Evolutionary conservation across 2,113 vertebrate species (phyloP).

Genomic region (Chaetops frenatus): DNA sequence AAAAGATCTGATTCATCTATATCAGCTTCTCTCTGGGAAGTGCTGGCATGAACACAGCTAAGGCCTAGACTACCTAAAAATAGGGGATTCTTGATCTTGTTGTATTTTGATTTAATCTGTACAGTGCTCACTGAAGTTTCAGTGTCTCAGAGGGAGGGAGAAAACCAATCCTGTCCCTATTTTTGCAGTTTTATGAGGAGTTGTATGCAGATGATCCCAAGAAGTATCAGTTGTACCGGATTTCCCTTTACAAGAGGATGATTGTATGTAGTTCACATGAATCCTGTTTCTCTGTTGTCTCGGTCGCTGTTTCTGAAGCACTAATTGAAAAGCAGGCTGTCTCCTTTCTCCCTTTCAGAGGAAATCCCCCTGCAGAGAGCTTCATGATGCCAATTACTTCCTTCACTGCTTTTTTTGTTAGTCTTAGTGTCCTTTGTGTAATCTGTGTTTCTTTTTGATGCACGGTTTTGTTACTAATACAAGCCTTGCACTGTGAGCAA

Average conservation of each 20-base stretch:
- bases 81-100: neutral
- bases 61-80: neutral
- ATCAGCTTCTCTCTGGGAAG: neutral
- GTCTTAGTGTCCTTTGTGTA: constrained; percentile 33
- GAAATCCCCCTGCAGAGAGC: constrained; percentile 44
- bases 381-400: constrained; percentile 51
- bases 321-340: constrained; percentile 71
- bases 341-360: constrained; percentile 44
- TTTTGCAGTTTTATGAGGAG: constrained; percentile 94
- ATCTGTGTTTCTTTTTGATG: constrained; percentile 25
- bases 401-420: constrained; percentile 66
- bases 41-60: neutral
- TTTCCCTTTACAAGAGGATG: constrained; percentile 92
- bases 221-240: constrained; percentile 88
- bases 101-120: constrained; percentile 12
- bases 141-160: neutral
- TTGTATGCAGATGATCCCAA: constrained; percentile 89
- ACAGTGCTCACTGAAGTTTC: neutral
- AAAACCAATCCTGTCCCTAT: constrained; percentile 72
- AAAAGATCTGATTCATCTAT: neutral
- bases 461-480: constrained; percentile 63
- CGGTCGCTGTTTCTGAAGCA: constrained; percentile 58
- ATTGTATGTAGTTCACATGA: constrained; percentile 89
- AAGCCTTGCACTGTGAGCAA: constrained; percentile 64
- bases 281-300: constrained; percentile 42